Conservation (phyloP, 2,113 vertebrate genomes). For the Pantherophis guttatus region DNA sequence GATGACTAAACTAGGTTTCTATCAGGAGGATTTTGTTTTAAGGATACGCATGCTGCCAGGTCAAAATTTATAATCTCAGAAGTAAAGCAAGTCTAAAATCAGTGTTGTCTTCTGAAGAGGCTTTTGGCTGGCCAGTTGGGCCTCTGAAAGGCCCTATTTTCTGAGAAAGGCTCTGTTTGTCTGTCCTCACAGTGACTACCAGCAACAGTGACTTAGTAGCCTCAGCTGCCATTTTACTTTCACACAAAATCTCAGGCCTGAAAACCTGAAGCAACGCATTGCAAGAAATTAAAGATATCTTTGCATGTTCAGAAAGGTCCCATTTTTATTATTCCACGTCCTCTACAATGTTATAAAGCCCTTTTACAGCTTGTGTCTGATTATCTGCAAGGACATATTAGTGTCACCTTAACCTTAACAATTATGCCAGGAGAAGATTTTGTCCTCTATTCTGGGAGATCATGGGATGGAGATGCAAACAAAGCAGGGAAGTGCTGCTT, state of each 20-base stretch:
- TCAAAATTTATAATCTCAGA: neutral
- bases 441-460: neutral
- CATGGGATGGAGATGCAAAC: neutral
- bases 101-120: neutral
- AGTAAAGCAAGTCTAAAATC: neutral
- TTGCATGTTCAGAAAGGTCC: neutral
- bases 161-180: neutral
- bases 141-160: too few species aligned
- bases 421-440: neutral
- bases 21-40: neutral
- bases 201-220: neutral
- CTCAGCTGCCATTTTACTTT: neutral
- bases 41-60: neutral
- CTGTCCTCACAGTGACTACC: neutral
- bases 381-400: neutral
- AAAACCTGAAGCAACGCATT: neutral
- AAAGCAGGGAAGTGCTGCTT: neutral
- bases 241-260: neutral
- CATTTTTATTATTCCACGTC: neutral
- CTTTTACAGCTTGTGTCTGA: neutral
- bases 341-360: neutral
- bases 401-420: neutral
- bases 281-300: neutral
- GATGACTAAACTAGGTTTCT: neutral
- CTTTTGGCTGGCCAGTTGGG: neutral